Conservation (phyloP, 2,888 invertebrate genomes). For the Miltochrista miniata region DNA sequence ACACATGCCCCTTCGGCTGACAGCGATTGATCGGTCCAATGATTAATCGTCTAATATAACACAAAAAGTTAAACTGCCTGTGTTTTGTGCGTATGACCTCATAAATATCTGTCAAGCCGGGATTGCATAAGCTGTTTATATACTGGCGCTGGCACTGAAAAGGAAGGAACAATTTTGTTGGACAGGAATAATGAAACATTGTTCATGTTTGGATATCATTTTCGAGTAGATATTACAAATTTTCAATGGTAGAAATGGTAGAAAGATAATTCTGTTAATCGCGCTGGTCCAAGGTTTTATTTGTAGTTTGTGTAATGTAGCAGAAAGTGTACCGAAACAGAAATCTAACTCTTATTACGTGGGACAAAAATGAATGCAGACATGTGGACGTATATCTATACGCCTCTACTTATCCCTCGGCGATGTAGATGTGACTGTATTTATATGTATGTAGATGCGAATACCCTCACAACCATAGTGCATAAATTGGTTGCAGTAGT, state of each 20-base stretch:
- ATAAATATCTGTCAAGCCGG: background rate
- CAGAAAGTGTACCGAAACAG: too few species aligned
- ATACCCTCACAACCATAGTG: too few species aligned
- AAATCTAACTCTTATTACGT: too few species aligned
- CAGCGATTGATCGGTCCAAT: constrained; percentile 37
- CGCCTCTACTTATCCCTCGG: too few species aligned
- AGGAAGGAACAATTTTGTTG: background rate
- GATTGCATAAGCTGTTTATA: background rate
- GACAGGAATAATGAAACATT: background rate
- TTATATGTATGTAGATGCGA: too few species aligned
- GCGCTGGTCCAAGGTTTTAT: background rate
- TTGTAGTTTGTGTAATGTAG: too few species aligned
- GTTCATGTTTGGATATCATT: background rate
- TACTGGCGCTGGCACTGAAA: background rate
- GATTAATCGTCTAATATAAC: constrained; percentile 40
- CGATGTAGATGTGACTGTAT: too few species aligned
- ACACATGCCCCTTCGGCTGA: constrained; percentile 28
- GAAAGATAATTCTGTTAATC: background rate
- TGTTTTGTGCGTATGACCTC: constrained; percentile 13
- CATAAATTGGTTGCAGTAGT: too few species aligned
- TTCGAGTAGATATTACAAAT: background rate
- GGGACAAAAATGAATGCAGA: too few species aligned
- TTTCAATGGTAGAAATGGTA: background rate
- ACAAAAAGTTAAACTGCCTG: constrained; percentile 24
- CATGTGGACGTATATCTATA: too few species aligned